Evolutionary conservation across 2,797 vertebrate genomes (phyloP).

Genomic region (Phoeniculus purpureus): DNA sequence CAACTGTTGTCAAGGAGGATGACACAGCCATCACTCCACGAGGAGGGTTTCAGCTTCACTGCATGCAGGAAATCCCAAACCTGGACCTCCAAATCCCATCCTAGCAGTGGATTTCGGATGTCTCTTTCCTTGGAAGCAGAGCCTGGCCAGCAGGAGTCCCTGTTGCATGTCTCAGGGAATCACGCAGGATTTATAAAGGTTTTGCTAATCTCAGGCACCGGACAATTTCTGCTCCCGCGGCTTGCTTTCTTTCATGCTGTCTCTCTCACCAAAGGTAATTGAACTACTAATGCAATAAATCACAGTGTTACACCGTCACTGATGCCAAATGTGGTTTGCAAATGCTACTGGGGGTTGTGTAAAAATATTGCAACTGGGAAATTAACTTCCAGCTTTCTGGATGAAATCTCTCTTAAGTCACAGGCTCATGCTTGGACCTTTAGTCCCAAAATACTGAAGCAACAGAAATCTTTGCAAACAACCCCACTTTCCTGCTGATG

Average conservation of each 20-base stretch:
- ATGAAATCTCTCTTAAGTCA: not conserved
- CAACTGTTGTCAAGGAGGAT: rapidly evolving
- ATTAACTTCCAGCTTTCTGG: not conserved
- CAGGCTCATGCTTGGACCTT: not conserved
- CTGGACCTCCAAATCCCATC: not conserved
- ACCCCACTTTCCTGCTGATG: not conserved
- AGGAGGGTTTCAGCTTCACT: rapidly evolving
- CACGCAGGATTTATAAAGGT: not conserved
- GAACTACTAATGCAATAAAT: not conserved
- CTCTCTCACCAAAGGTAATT: not conserved
- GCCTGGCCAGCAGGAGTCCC: slow-evolving; percentile 64
- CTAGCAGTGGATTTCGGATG: rapidly evolving
- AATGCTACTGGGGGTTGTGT: not conserved
- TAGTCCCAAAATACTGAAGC: not conserved
- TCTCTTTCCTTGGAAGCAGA: not conserved
- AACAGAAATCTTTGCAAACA: not conserved
- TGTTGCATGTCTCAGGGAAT: slow-evolving; percentile 54
- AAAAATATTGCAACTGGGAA: not conserved
- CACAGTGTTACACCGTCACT: not conserved
- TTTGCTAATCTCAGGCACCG: not conserved
- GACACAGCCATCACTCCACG: rapidly evolving
- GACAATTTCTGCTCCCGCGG: not conserved
- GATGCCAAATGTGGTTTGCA: not conserved
- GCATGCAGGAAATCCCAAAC: rapidly evolving
- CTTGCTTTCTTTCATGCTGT: not conserved